Conservation (phyloP, 2,797 vertebrate species). For the Mareca penelope region DNA sequence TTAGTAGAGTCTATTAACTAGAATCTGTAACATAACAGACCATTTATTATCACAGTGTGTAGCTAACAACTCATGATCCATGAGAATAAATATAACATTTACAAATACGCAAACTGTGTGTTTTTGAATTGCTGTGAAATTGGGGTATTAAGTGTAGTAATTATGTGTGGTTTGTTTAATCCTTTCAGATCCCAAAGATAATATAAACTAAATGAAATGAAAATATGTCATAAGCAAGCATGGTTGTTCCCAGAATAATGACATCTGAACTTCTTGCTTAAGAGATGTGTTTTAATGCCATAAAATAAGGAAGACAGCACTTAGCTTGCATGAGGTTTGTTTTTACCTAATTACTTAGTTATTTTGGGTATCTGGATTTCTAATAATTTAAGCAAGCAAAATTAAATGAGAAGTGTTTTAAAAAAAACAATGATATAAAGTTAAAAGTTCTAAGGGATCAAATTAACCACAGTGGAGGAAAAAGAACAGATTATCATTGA, state of each 20-base stretch:
- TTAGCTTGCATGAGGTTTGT: background rate
- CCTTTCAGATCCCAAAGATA: background rate
- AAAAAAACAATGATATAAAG: background rate
- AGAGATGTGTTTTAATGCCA: background rate
- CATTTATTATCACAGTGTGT: background rate
- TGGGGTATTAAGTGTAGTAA: background rate
- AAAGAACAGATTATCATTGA: background rate
- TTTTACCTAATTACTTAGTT: background rate
- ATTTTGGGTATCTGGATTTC: background rate
- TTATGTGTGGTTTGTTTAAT: constrained; percentile 1
- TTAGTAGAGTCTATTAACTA: background rate
- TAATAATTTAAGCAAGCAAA: background rate
- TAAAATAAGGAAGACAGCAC: background rate
- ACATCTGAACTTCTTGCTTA: background rate
- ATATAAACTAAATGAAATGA: background rate
- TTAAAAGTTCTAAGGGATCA: background rate
- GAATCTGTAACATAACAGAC: background rate
- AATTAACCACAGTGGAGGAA: background rate
- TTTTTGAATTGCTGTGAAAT: background rate
- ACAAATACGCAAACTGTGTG: background rate
- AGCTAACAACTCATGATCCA: background rate
- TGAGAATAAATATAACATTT: background rate
- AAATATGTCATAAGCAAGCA: background rate
- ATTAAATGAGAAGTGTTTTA: background rate
- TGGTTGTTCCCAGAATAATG: background rate